phyloP scores from a whole-genome alignment of 2,888 invertebrate species.

The Hermaeophaga mercurialis region DNA sequence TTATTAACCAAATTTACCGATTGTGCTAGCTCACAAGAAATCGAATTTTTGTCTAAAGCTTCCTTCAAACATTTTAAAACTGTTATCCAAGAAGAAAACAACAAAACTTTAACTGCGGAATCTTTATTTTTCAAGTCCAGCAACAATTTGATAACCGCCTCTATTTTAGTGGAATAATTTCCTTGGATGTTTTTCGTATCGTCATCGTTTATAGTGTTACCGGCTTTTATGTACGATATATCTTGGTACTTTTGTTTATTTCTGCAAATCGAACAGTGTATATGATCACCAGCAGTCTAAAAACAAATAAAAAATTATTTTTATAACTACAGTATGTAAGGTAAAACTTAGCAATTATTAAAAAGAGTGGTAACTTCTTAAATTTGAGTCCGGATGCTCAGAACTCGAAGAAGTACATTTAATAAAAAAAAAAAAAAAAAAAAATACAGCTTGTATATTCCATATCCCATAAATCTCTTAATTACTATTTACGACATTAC shows the following conservation, averaged over 20 bases:
- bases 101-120: conserved; percentile 67
- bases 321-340: too few relatives aligned
- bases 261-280: conserved; percentile 67
- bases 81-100: conserved; percentile 68
- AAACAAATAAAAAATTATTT: conserved; percentile 13
- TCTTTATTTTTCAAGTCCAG: conserved; percentile 62
- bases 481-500: too few relatives aligned
- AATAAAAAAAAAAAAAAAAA: too few relatives aligned
- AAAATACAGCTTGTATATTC: too few relatives aligned
- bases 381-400: too few relatives aligned
- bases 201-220: conserved; percentile 38
- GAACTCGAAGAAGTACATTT: too few relatives aligned
- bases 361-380: too few relatives aligned
- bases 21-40: conserved; percentile 49
- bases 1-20: conserved; percentile 39
- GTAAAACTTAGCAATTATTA: too few relatives aligned
- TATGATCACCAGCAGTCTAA: conserved; percentile 28
- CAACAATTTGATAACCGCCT: conserved; percentile 65
- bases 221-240: conserved; percentile 58
- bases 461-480: too few relatives aligned
- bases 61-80: conserved; percentile 62
- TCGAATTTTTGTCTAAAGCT: conserved; percentile 63
- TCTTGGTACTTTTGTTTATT: conserved; percentile 59
- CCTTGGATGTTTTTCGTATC: conserved; percentile 60
- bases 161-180: conserved; percentile 73